phyloP scores from a whole-genome alignment of 2,113 vertebrate genomes.

The Opisthocomus hoazin region DNA sequence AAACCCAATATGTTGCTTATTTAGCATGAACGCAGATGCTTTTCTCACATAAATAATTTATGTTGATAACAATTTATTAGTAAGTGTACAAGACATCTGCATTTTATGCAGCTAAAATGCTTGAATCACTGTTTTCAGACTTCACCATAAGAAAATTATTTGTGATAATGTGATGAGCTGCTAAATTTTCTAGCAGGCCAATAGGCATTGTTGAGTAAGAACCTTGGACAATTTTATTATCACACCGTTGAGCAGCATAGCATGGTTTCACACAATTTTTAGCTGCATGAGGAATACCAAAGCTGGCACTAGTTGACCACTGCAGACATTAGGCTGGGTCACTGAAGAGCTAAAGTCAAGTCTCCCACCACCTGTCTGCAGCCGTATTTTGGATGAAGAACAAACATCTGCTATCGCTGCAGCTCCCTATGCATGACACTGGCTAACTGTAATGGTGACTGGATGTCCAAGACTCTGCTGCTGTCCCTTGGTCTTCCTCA shows the following conservation, averaged over 20 bases:
- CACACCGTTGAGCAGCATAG: background rate
- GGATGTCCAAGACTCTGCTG: background rate
- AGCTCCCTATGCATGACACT: background rate
- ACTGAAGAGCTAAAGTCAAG: background rate
- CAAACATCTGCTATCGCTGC: background rate
- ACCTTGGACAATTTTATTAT: background rate
- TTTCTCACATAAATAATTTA: background rate
- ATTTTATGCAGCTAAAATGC: background rate
- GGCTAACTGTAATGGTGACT: background rate
- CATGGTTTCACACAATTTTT: background rate
- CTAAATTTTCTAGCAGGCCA: background rate
- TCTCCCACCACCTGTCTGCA: background rate
- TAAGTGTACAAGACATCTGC: background rate
- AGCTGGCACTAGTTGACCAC: background rate
- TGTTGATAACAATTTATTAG: background rate
- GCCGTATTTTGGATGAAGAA: background rate
- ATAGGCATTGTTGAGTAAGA: background rate
- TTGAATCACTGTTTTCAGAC: background rate
- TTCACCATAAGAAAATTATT: background rate
- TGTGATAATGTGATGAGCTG: background rate
- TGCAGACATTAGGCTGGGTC: background rate
- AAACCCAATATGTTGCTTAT: background rate
- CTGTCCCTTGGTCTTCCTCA: rapidly evolving
- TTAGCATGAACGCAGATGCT: background rate
- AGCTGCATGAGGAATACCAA: background rate